Conservation (phyloP, 2,113 vertebrate species). For the Mastomys coucha region DNA sequence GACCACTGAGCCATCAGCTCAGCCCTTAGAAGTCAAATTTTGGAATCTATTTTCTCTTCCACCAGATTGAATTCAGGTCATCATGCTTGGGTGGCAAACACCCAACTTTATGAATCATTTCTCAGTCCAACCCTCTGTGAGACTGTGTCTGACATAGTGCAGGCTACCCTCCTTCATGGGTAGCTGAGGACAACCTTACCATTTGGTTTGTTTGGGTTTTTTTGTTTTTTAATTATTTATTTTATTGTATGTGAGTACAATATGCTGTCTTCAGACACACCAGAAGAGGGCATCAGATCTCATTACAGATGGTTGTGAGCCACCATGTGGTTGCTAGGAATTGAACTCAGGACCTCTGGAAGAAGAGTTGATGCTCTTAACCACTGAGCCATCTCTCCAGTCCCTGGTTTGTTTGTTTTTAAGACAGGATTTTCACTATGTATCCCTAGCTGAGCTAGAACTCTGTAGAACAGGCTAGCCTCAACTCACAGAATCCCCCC, state of each 20-base stretch:
- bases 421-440: not conserved
- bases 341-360: no score
- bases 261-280: no score
- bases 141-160: not conserved
- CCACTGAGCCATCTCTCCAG: no score
- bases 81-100: not conserved
- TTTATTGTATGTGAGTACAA: no score
- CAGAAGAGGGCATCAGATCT: no score
- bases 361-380: no score
- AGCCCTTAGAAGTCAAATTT: not conserved
- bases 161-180: not conserved
- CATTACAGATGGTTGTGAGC: no score
- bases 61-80: not conserved
- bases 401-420: not conserved
- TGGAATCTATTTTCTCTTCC: not conserved
- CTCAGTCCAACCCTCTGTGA: not conserved
- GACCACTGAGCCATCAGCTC: not conserved
- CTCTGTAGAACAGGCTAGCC: not conserved
- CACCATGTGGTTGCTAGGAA: no score
- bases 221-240: no score
- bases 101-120: not conserved
- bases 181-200: not conserved
- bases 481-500: no score
- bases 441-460: not conserved
- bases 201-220: not conserved